Percentiles rank a stretch among this genome's conserved stretches.
Conservation (phyloP, 2,113 vertebrate genomes). For the Colius striatus region DNA sequence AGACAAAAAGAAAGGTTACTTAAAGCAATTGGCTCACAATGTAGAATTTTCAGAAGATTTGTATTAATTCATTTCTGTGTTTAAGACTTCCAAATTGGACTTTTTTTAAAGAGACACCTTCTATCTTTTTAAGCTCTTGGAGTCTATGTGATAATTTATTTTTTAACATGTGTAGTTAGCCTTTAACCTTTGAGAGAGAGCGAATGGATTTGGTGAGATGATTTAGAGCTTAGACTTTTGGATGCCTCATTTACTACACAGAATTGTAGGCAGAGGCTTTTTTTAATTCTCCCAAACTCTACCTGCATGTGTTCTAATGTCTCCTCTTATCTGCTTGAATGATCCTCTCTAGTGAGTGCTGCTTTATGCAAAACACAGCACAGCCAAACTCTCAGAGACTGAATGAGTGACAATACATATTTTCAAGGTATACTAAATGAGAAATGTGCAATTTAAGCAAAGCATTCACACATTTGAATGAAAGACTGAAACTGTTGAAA, state of each 20-base stretch:
- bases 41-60: background rate
- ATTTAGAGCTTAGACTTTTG: background rate
- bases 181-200: slow-evolving; percentile 46
- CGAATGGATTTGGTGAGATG: background rate
- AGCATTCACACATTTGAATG: slow-evolving; percentile 71
- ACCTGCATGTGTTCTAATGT: background rate
- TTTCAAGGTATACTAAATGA: slow-evolving; percentile 68
- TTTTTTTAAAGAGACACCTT: background rate
- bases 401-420: slow-evolving; percentile 30
- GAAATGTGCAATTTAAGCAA: slow-evolving; percentile 70
- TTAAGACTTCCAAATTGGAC: background rate
- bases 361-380: background rate
- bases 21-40: background rate
- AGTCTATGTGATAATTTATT: background rate
- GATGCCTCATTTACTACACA: background rate
- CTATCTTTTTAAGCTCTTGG: background rate
- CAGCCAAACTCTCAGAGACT: background rate
- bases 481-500: slow-evolving; percentile 64
- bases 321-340: background rate
- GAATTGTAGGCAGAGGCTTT: background rate
- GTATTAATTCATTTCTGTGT: background rate
- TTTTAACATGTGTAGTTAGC: background rate
- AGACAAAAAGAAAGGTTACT: background rate
- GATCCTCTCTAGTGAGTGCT: background rate
- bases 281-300: background rate